These are phyloP conservation scores for Neoniphon sammara DNA, from an alignment of 2,797 vertebrate genomes.

Conservation along the genomic window DNA sequence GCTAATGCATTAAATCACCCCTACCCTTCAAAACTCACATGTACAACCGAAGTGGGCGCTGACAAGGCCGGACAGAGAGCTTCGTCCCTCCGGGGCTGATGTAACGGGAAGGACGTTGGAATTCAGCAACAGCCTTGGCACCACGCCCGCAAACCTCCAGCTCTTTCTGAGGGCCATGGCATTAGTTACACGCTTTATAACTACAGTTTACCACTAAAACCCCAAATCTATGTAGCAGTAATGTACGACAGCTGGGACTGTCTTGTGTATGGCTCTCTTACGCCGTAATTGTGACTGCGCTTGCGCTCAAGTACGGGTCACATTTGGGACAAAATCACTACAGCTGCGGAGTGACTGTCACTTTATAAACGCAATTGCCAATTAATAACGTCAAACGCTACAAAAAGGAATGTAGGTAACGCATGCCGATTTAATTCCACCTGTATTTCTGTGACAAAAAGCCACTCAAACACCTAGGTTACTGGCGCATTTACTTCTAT, in stretches of 20 bases:
- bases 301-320: conserved; percentile 46
- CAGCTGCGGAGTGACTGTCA: background rate
- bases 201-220: background rate
- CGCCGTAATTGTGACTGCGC: conserved; percentile 12
- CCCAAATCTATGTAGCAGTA: background rate
- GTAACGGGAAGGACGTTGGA: conserved; percentile 24
- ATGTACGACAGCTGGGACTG: background rate
- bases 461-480: no score
- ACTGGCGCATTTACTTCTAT: no score
- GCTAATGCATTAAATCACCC: fast-evolving
- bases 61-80: conserved; percentile 31
- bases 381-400: no score
- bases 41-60: conserved; percentile 30
- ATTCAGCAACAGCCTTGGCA: conserved; percentile 63
- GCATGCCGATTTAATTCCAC: no score
- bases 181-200: background rate
- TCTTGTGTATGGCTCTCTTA: no score
- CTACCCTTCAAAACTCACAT: conserved; percentile 68
- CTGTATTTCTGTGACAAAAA: no score
- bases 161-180: conserved; percentile 78
- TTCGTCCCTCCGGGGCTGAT: conserved; percentile 47
- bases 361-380: no score
- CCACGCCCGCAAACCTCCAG: conserved; percentile 47
- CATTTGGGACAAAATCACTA: conserved; percentile 48
- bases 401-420: no score